Evolutionary conservation across 2,113 vertebrate genomes (phyloP).

Genomic region (Machaerirhynchus nigripectus): DNA sequence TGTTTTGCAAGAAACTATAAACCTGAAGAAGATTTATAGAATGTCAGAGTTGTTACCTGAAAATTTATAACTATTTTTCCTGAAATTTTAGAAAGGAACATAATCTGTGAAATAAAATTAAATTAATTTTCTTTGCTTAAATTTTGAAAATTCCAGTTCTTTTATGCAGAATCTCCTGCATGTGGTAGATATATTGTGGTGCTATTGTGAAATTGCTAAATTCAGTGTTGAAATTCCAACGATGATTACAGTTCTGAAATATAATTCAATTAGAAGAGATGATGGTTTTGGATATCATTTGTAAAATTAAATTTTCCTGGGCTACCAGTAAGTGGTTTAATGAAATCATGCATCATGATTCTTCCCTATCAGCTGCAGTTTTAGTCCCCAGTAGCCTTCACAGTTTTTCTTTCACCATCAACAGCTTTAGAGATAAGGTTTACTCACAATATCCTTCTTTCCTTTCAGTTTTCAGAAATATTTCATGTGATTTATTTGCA

Average conservation of each 20-base stretch:
- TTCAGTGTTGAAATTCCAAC: neutral
- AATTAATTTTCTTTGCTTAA: neutral
- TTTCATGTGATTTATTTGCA: neutral
- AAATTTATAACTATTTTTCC: neutral
- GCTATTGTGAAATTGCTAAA: neutral
- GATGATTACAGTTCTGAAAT: neutral
- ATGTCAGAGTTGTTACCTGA: neutral
- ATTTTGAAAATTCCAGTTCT: neutral
- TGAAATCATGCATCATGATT: neutral
- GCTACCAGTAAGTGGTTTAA: neutral
- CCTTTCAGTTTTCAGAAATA: neutral
- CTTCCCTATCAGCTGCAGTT: neutral
- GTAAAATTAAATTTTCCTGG: neutral
- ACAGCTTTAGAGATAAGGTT: neutral
- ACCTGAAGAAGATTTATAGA: neutral
- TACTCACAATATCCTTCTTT: neutral
- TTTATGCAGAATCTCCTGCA: neutral
- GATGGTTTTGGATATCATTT: neutral
- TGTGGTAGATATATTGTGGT: neutral
- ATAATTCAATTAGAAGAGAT: neutral
- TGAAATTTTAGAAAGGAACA: neutral
- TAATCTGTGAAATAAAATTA: neutral
- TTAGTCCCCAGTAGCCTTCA: neutral
- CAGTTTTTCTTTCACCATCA: neutral
- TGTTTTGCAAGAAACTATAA: neutral